Conservation (phyloP, 2,888 invertebrate genomes). For the Athalia cordata region DNA sequence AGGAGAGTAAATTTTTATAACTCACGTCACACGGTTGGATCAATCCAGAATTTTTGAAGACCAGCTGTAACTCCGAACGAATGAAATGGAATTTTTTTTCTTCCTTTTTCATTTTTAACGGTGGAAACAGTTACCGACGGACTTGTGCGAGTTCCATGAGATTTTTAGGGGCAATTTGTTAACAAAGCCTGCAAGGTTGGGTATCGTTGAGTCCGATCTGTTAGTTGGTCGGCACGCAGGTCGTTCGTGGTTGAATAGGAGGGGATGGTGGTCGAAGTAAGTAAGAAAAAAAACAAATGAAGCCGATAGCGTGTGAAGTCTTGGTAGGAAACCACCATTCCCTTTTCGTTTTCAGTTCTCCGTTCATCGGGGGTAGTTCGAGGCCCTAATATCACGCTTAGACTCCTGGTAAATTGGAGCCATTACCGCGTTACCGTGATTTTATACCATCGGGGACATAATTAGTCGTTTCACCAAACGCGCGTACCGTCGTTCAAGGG, state of each 20-base stretch:
- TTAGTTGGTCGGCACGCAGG: constrained; percentile 8
- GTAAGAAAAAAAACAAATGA: neutral
- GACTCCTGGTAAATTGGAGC: constrained; percentile 49
- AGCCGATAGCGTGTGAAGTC: constrained; percentile 32
- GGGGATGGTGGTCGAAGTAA: neutral
- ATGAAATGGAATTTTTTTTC: neutral
- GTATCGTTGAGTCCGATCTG: constrained; percentile 23
- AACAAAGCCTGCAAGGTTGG: neutral
- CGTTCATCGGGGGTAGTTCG: constrained; percentile 13
- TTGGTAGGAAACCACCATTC: neutral
- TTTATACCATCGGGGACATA: constrained; percentile 50
- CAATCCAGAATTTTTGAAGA: too few relatives aligned
- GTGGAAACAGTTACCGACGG: neutral
- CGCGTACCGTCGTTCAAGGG: constrained; percentile 18
- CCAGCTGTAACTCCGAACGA: neutral
- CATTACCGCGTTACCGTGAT: constrained; percentile 52
- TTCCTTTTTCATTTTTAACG: neutral
- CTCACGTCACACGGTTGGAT: too few relatives aligned
- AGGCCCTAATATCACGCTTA: constrained; percentile 40
- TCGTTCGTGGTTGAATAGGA: neutral
- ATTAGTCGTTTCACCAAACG: constrained; percentile 48
- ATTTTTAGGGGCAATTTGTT: constrained; percentile 32
- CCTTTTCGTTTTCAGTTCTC: constrained; percentile 1
- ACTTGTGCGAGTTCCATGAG: neutral
- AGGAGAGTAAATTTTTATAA: too few relatives aligned